Evolutionary conservation across 2,113 vertebrate genomes (phyloP), one percentile per base, ranked within the genome.

Genomic region (Pelmatolapia mariae): DNA sequence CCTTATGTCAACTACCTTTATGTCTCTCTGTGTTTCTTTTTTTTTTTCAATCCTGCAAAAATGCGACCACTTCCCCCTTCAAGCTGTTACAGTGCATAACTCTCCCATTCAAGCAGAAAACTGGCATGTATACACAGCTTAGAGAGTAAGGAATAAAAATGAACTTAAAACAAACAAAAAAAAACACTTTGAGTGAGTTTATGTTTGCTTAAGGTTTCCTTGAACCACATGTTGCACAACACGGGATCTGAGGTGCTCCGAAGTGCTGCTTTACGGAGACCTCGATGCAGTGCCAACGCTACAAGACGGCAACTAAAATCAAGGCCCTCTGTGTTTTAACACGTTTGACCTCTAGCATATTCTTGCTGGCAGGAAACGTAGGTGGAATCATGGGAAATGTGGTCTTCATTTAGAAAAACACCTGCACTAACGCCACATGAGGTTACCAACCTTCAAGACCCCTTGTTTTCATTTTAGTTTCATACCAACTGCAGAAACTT

Each of bases 331-430:
- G 19, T 68, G 61, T 68, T 68, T 18, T 57, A 50, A 53, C 81
- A 50, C 8, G 26, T 88, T 61, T 85, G 83, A 86, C 88, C 82
- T 86, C 68, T 47, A 59, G 78, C 88, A 66, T 90, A 76, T 29
- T 76, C 50, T 68, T 59, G 18, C 83, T 73, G 73, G 85, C 80
- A 86, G 86, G 80, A 89, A 90, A 85, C 2, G 86, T 90, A 89
- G 92, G 85, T 86, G 88, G 91, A 79, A 92, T 93, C 81, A 83
- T 89, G 83, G 85, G 87, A 92, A 93, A 89, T 57, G 88, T 87
- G 87, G 91, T 89, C 82, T 85, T 86, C 50, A 68, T 83, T 83
- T 84, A 76, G 19, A 90, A 43, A 81, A 88, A 86, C 76, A 81
- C 43, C 19, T 56, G 59, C 45, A 80, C 73, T 61, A 52, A 40